Evolutionary conservation across 35 echinoderm and acorn worm species (phyloP), one percentile per base, ranked within the genome.

Genomic region (Chiridota heheva): DNA sequence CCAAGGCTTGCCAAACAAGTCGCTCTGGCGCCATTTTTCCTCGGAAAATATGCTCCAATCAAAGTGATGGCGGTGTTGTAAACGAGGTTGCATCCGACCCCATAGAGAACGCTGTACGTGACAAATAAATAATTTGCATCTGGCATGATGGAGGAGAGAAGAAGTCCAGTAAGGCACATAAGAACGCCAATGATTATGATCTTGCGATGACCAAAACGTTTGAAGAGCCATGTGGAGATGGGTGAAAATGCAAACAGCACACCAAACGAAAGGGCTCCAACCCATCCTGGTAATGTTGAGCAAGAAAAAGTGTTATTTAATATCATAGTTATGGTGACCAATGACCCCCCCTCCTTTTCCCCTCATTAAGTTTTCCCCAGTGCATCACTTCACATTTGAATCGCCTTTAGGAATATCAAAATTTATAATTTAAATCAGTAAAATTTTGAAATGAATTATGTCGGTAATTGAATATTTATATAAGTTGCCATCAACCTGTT

Each of bases 1-100:
- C 71, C 71, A n/a, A 75, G 34, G 5, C 43, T 75, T 32, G 71
- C 71, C 31, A 75, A 75, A 53, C 71, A 75, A 7, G 71, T 75
- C 71, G 71, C 71, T 12, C 71, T 46, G 17, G 71, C 71, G 43
- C 71, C 56, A 28, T 75, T 75, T 53, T 75, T 75, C 8, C 43
- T 75, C 22, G 71, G 71, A 32, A 75, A 75, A 53, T 75, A 44
- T 1, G 32, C 2, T 1, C 71, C 43, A 10, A 75, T 75, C 30
- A 75, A 75, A 44, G 47, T 40, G 3, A 75, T 32, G 16, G 71
- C 47, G 5, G 71, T 49, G 37, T 75, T 75, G 71, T 75, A 42
- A 15, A 75, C 27, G 56, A 75, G 56, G 44, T 75, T 75, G 24
- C 36, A 45, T 40, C 71, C 71, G 41, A 75, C 36, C 56, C 71